phyloP scores from a whole-genome alignment of 2,113 vertebrate species.

The Castor canadensis region DNA sequence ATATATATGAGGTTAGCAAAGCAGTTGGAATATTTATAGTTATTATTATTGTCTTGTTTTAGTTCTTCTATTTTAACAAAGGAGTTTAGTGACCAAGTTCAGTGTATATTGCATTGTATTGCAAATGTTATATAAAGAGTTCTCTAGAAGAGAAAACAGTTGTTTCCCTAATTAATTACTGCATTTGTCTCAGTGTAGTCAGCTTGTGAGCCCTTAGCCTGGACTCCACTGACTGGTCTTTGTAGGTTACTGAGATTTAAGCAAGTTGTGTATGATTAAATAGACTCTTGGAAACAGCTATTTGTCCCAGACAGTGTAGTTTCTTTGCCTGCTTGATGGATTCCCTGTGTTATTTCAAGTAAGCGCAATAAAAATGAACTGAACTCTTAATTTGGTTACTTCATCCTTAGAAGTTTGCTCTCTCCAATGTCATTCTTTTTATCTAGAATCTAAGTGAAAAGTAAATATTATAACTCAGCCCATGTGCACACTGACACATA shows the following conservation, averaged over 20 bases:
- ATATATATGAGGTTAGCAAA: neutral
- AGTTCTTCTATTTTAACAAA: neutral
- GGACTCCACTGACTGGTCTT: neutral
- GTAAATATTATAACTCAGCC: neutral
- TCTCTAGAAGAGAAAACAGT: neutral
- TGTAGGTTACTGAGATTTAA: neutral
- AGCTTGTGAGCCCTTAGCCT: neutral
- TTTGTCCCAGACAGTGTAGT: neutral
- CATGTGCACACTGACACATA: accelerated
- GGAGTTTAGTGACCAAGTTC: neutral
- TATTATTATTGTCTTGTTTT: neutral
- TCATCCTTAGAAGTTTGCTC: neutral
- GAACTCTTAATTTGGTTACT: constrained; percentile 23
- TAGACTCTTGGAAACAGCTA: neutral
- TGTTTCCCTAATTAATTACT: neutral
- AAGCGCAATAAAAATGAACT: neutral
- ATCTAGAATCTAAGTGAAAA: neutral
- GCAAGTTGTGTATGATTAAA: constrained; percentile 13
- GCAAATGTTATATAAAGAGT: neutral
- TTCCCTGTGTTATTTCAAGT: neutral
- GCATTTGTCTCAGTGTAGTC: neutral
- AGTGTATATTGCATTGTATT: neutral
- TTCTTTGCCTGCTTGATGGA: constrained; percentile 3
- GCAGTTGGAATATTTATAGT: neutral
- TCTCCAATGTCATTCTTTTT: neutral